Evolutionary conservation across 2,797 vertebrate species (phyloP).

Genomic region (Crenichthys baileyi): DNA sequence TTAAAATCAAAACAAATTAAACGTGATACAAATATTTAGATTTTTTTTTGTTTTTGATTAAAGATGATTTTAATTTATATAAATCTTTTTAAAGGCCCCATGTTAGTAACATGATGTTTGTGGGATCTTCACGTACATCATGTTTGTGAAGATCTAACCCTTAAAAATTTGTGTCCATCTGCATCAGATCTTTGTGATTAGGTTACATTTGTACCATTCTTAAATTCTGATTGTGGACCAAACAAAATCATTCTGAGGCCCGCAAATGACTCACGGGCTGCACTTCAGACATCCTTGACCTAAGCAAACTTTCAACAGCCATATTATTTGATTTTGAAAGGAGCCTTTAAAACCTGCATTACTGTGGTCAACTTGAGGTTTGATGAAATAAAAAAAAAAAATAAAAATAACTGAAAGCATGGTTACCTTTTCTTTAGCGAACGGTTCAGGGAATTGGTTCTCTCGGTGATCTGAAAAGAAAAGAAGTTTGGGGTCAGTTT

Average conservation of each 20-base stretch:
- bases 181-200: background rate
- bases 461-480: constrained; percentile 85
- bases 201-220: background rate
- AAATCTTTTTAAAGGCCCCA: background rate
- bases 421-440: constrained; percentile 91
- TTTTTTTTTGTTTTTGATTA: background rate
- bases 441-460: constrained; percentile 88
- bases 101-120: background rate
- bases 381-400: background rate
- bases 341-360: background rate
- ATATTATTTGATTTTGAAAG: background rate
- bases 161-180: background rate
- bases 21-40: background rate
- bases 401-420: background rate
- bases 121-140: background rate
- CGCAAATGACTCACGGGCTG: background rate
- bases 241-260: background rate
- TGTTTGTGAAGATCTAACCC: background rate
- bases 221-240: background rate
- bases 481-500: constrained; percentile 14
- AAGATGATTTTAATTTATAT: background rate
- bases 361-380: background rate
- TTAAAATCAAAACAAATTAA: background rate
- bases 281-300: background rate
- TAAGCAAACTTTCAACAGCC: background rate